Percentiles rank a stretch among this genome's conserved stretches.
Conservation (phyloP, 2,113 vertebrate genomes). For the Protomyctophum bolini region DNA sequence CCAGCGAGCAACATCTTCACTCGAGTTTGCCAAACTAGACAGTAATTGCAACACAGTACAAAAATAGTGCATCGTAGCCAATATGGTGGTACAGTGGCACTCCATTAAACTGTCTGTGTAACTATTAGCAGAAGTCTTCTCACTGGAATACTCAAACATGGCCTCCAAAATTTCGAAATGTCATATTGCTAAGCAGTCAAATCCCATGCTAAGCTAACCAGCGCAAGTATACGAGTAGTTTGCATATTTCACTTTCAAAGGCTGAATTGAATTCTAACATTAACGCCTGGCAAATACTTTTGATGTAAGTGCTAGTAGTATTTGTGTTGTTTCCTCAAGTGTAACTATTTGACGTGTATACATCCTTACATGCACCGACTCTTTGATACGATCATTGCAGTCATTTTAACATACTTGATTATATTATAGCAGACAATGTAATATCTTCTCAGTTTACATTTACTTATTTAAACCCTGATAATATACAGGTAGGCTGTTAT, state of each 20-base stretch:
- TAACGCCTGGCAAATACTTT: too few species aligned
- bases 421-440: not conserved
- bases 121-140: conserved; percentile 13
- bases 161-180: conserved; percentile 57
- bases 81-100: not conserved
- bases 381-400: too few species aligned
- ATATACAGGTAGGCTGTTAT: too few species aligned
- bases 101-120: not conserved
- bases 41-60: conserved; percentile 1
- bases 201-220: conserved; percentile 53
- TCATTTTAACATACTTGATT: too few species aligned
- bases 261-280: not conserved
- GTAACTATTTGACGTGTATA: not conserved
- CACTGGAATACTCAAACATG: conserved; percentile 44
- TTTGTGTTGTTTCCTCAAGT: not conserved
- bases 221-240: conserved; percentile 22
- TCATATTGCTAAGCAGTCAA: conserved; percentile 45
- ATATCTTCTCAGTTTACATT: not conserved
- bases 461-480: too few species aligned
- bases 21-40: conserved; percentile 11
- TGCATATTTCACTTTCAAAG: not conserved
- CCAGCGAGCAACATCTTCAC: conserved; percentile 30
- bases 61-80: not conserved
- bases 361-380: not conserved
- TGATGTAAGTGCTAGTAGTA: not conserved